Percentiles rank a stretch among this genome's conserved stretches.
These are phyloP conservation scores for Cherax destructor DNA, from an alignment of 1,140 invertebrate species.

Conservation along the genomic window DNA sequence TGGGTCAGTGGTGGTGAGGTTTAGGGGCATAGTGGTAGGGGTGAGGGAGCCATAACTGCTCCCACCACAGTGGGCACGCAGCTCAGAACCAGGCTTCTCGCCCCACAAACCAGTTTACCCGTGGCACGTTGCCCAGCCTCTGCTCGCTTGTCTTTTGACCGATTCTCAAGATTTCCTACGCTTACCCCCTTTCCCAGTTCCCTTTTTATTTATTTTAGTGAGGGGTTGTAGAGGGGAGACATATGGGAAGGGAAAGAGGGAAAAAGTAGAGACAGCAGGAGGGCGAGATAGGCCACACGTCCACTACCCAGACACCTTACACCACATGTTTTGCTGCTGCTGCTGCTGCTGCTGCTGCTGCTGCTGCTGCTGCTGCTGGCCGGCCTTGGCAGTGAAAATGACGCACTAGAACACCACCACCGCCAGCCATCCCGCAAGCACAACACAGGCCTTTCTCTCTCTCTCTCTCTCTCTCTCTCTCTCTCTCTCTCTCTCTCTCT, in stretches of 20 bases:
- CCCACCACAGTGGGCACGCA: neutral
- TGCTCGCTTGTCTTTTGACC: slow-evolving; percentile 22
- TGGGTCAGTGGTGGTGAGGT: neutral
- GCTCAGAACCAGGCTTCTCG: neutral
- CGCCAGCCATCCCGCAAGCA: neutral
- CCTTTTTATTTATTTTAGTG: no score
- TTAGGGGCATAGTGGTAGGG: neutral
- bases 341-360: no score
- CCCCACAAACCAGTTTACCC: slow-evolving; percentile 50
- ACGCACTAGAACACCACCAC: slow-evolving; percentile 35
- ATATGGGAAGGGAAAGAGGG: neutral
- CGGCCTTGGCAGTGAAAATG: slow-evolving; percentile 63
- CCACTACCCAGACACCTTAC: neutral
- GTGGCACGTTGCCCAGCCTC: slow-evolving; percentile 50
- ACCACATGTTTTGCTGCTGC: no score
- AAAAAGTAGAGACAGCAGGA: no score
- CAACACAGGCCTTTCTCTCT: slow-evolving; percentile 12
- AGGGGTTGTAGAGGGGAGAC: neutral
- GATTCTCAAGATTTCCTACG: neutral
- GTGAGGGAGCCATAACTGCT: neutral
- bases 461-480: neutral
- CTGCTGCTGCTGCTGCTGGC: neutral
- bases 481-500: neutral
- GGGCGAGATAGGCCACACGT: no score
- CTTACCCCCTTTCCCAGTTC: no score